Conservation (phyloP, 1,140 invertebrate genomes). For the Euura lappo region DNA sequence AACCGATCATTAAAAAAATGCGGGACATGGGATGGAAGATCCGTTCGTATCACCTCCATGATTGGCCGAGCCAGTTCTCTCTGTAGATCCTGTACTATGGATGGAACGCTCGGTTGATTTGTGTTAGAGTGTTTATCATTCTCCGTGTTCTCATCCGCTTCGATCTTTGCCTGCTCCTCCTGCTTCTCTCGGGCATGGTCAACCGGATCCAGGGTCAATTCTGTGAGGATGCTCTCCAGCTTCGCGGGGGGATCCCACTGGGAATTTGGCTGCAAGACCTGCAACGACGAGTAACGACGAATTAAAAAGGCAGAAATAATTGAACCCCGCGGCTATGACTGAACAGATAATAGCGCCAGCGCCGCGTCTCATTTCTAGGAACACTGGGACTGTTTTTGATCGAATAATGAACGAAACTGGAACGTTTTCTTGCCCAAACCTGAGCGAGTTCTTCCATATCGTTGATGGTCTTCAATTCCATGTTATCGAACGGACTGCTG, state of each 20-base stretch:
- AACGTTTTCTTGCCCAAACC: conserved; percentile 61
- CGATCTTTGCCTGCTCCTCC: conserved; percentile 37
- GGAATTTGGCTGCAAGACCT: conserved; percentile 57
- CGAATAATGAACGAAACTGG: conserved; percentile 23
- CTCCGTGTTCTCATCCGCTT: conserved; percentile 41
- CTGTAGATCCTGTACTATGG: conserved; percentile 75
- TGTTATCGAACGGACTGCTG: conserved; percentile 89
- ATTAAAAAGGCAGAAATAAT: neutral
- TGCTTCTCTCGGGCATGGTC: conserved; percentile 30
- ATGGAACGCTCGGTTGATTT: conserved; percentile 71
- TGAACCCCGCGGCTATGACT: neutral
- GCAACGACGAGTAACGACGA: neutral
- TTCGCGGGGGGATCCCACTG: conserved; percentile 46
- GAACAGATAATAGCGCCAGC: too few species aligned
- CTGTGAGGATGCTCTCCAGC: conserved; percentile 46
- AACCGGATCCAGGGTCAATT: conserved; percentile 39
- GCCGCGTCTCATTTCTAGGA: too few species aligned
- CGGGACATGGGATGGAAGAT: too few species aligned
- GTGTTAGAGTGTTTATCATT: conserved; percentile 52
- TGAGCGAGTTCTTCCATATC: conserved; percentile 86
- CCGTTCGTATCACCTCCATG: conserved; percentile 48
- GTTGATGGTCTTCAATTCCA: conserved; percentile 89
- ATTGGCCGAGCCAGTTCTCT: conserved; percentile 66
- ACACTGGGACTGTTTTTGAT: conserved; percentile 28
- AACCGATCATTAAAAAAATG: too few species aligned